Conservation (phyloP, 2,113 vertebrate genomes). For the Nesogale talazaci region DNA sequence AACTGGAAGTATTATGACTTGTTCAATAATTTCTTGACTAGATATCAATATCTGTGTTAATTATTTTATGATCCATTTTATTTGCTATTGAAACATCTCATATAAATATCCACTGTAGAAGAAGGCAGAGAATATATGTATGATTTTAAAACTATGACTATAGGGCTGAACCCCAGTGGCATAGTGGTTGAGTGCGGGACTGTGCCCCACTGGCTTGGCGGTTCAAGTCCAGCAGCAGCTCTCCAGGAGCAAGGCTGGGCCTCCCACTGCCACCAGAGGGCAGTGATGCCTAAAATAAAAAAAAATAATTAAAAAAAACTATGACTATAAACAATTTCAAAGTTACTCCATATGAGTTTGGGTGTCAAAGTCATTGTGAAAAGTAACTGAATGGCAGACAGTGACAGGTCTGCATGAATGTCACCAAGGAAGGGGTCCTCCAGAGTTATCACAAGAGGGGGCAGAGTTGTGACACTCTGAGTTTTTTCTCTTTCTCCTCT, state of each 20-base stretch:
- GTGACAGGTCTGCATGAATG: not conserved
- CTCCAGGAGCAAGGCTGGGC: too few relatives aligned
- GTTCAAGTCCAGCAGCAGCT: too few relatives aligned
- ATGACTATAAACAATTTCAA: not conserved
- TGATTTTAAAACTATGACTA: not conserved
- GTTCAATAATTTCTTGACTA: too few relatives aligned
- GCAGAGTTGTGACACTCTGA: accelerated
- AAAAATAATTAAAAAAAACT: too few relatives aligned
- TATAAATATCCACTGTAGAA: not conserved
- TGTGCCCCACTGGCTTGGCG: too few relatives aligned
- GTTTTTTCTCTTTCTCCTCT: not conserved
- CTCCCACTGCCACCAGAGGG: too few relatives aligned
- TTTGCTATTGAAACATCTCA: not conserved
- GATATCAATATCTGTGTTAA: not conserved
- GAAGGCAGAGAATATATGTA: not conserved
- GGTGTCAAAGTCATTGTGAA: not conserved
- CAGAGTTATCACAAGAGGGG: not conserved
- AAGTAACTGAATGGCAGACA: not conserved
- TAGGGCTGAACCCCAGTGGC: too few relatives aligned
- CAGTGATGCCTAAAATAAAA: too few relatives aligned
- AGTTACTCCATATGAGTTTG: not conserved
- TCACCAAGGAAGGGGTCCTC: not conserved
- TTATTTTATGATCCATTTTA: not conserved
- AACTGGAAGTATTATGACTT: too few relatives aligned
- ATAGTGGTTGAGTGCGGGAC: too few relatives aligned